These are phyloP conservation scores for Rafetus swinhoei DNA, from an alignment of 2,113 vertebrate species.

Conservation along the genomic window DNA sequence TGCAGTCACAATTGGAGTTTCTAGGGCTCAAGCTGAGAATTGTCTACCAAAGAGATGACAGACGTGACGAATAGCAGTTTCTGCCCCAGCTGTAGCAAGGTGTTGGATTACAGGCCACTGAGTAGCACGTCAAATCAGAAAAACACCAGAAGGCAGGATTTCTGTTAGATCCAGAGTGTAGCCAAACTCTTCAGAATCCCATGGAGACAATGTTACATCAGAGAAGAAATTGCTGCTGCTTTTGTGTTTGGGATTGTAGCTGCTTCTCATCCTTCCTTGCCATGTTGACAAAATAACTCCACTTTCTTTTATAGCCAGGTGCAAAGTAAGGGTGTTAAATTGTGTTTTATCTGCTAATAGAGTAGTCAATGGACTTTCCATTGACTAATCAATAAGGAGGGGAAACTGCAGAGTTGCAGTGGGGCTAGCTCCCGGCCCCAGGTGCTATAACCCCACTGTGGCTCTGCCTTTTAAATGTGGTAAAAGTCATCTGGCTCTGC, in stretches of 20 bases:
- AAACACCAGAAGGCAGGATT: fast-evolving
- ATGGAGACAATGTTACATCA: fast-evolving
- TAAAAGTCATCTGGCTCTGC: too few species aligned
- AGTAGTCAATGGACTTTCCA: too few species aligned
- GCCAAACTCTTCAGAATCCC: background rate
- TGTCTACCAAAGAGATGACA: fast-evolving
- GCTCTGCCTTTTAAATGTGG: too few species aligned
- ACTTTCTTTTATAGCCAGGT: background rate
- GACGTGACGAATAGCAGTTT: fast-evolving
- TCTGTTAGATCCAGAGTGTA: fast-evolving
- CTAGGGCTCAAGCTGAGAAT: background rate
- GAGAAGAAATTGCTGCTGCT: background rate
- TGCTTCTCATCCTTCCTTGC: background rate
- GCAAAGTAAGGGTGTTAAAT: background rate
- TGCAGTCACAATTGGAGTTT: background rate
- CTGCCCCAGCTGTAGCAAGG: background rate
- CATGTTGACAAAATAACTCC: background rate
- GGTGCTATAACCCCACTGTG: too few species aligned
- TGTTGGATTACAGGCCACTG: background rate
- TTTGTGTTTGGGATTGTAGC: background rate
- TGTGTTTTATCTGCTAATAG: too few species aligned
- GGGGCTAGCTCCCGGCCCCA: too few species aligned
- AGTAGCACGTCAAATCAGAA: background rate
- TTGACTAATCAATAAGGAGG: too few species aligned
- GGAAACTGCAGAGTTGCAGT: too few species aligned